These are phyloP conservation scores for Chironomus striatipennis DNA, from an alignment of 1,140 invertebrate species.

Conservation along the genomic window DNA sequence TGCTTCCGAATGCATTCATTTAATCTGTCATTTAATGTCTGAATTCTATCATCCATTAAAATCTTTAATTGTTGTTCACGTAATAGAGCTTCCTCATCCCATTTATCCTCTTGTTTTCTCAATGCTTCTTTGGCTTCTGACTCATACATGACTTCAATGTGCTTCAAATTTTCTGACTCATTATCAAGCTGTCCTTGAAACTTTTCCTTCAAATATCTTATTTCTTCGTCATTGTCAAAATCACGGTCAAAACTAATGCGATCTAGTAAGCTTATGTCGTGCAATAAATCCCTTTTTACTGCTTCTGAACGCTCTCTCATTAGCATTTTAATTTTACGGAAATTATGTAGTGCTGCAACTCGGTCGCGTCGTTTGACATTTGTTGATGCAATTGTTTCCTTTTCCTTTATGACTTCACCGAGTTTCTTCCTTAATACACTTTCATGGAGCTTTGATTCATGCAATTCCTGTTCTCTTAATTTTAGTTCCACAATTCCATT, in stretches of 20 bases:
- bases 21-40: conserved; percentile 32
- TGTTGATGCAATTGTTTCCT: conserved; percentile 21
- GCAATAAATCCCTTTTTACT: conserved; percentile 32
- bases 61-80: conserved; percentile 29
- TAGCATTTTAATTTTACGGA: conserved; percentile 36
- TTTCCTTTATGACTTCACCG: conserved; percentile 33
- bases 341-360: conserved; percentile 30
- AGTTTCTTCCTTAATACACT: conserved; percentile 31
- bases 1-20: conserved; percentile 38
- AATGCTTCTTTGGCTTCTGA: conserved; percentile 37
- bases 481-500: conserved; percentile 34
- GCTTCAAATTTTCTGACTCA: conserved; percentile 29
- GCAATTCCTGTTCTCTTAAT: conserved; percentile 32
- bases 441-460: conserved; percentile 33
- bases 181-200: conserved; percentile 31
- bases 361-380: conserved; percentile 20
- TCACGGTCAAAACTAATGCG: conserved; percentile 30
- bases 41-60: conserved; percentile 34
- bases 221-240: conserved; percentile 28
- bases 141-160: conserved; percentile 39
- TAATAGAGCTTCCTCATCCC: conserved; percentile 27
- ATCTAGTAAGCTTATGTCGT: conserved; percentile 33
- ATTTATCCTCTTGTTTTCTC: conserved; percentile 33
- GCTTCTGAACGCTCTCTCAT: conserved; percentile 35
- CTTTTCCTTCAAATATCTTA: conserved; percentile 29